phyloP scores from a whole-genome alignment of 1,140 invertebrate species.

The Geopemphigus sp. region DNA sequence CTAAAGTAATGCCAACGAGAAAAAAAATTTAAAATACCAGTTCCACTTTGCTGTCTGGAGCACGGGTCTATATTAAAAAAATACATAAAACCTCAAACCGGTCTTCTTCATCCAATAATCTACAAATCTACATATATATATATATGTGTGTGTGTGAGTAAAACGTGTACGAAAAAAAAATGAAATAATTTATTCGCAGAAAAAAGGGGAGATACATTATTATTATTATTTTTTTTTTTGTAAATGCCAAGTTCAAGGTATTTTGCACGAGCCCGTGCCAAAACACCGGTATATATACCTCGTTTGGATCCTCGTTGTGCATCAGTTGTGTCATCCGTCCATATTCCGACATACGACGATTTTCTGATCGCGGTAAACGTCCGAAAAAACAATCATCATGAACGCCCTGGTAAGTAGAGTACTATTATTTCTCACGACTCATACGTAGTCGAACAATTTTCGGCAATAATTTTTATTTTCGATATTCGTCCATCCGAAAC shows the following conservation, averaged over 20 bases:
- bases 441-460: too few species aligned
- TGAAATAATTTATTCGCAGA: constrained; percentile 34
- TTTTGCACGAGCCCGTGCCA: constrained; percentile 11
- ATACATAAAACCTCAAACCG: constrained; percentile 26
- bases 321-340: constrained; percentile 37
- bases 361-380: constrained; percentile 16
- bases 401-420: constrained; percentile 17
- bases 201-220: constrained; percentile 34
- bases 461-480: too few species aligned
- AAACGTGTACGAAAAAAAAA: constrained; percentile 20
- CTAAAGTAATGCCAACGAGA: neutral
- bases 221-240: neutral
- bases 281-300: constrained; percentile 30
- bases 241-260: constrained; percentile 43
- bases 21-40: constrained; percentile 38
- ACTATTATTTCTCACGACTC: neutral
- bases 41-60: constrained; percentile 25
- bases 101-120: constrained; percentile 44
- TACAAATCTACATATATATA: constrained; percentile 25
- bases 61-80: neutral
- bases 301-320: neutral
- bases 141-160: neutral
- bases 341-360: constrained; percentile 15
- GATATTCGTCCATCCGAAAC: too few species aligned
- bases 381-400: constrained; percentile 4